These are phyloP conservation scores for Pteropus alecto DNA, from an alignment of 2,113 vertebrate genomes.

Conservation along the genomic window DNA sequence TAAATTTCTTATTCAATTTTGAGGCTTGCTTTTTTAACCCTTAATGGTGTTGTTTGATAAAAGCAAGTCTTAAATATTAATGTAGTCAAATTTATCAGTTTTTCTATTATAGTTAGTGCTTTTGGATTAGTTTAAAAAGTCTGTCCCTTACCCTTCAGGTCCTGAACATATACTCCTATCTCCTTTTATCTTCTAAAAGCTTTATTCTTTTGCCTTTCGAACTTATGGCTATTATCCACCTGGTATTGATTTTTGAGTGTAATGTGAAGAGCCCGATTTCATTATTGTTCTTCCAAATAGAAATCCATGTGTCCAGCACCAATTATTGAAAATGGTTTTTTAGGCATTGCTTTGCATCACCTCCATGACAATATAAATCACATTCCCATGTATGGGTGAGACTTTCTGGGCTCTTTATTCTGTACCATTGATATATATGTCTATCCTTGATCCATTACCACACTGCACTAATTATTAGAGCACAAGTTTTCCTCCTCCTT, in stretches of 20 bases:
- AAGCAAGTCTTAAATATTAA: constrained; percentile 32
- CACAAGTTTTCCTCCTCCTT: background rate
- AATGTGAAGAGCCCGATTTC: background rate
- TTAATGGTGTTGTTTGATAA: constrained; percentile 8
- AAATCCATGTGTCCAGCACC: background rate
- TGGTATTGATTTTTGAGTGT: background rate
- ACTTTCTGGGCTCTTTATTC: background rate
- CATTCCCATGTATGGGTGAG: background rate
- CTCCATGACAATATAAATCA: background rate
- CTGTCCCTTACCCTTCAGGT: background rate
- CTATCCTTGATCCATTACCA: background rate
- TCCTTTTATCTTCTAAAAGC: background rate
- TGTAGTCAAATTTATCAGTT: background rate
- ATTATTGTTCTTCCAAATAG: background rate
- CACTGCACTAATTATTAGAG: constrained; percentile 1
- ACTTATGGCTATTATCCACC: background rate
- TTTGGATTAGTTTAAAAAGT: constrained; percentile 18
- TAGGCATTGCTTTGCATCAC: background rate
- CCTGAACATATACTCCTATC: background rate
- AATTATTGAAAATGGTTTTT: background rate
- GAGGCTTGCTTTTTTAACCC: background rate
- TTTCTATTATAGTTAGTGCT: background rate
- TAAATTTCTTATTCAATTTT: background rate
- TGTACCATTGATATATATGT: background rate
- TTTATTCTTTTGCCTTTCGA: constrained; percentile 31